These are phyloP conservation scores for Picus viridis DNA, from an alignment of 2,797 vertebrate species.

Conservation along the genomic window DNA sequence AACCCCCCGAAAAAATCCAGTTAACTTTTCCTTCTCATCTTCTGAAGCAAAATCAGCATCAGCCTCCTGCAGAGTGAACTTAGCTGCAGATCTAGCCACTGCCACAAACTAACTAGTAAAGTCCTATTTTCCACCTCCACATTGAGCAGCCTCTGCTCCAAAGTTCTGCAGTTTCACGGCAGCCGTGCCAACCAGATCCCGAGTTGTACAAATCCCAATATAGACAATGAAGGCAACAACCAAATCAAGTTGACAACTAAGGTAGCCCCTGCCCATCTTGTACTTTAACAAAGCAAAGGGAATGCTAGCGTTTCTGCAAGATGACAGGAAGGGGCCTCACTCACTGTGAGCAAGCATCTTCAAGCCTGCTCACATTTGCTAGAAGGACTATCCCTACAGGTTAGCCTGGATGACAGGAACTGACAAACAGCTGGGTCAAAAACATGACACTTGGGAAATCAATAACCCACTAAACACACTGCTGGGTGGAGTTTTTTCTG, in stretches of 20 bases:
- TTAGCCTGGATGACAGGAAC: neutral
- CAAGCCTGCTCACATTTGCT: neutral
- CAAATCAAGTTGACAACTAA: neutral
- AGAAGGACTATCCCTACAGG: neutral
- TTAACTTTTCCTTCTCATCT: neutral
- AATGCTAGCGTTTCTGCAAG: neutral
- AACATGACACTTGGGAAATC: neutral
- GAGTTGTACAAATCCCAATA: neutral
- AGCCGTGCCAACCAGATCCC: rapidly evolving
- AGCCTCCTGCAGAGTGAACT: neutral
- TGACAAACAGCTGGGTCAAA: neutral
- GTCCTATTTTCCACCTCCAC: neutral
- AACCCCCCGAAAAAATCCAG: neutral
- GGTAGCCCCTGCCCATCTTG: neutral
- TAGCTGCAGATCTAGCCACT: neutral
- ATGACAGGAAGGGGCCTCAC: neutral
- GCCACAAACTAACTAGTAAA: rapidly evolving
- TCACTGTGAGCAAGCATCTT: neutral
- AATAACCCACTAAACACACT: constrained; percentile 8
- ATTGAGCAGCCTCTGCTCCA: neutral
- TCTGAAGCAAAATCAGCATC: neutral
- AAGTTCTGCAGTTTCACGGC: neutral
- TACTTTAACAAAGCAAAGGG: neutral
- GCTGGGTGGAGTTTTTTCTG: neutral
- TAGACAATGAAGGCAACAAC: neutral